Evolutionary conservation across 2,888 invertebrate species (phyloP), one percentile per base, ranked within the genome.

Genomic region (Chelonus formosanus): DNA sequence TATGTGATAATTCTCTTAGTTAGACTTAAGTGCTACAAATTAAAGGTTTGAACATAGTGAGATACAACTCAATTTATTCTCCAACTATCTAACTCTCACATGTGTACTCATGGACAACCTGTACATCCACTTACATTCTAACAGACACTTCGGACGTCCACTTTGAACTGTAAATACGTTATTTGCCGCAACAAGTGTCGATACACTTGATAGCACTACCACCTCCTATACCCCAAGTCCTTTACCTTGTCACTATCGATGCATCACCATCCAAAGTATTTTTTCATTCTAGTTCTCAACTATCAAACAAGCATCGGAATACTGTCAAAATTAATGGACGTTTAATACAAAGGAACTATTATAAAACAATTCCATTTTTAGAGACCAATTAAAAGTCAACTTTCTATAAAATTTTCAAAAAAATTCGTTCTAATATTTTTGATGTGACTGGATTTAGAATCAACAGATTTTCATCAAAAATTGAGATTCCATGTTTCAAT

Each of bases 131-230:
- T 54, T 45, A 20, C 54, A 62, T 53, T 53, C 62, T 55, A 47
- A 62, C 44, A 53, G 35, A 71, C 63, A 71, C 64, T 65, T 63
- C 67, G 66, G 58, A 64, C 63, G 69, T 71, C 69, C 74, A 73
- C 74, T 77, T 76, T 76, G 74, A 74, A 71, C 73, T 73, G 74
- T 74, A 76, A 77, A 75, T 74, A 73, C 72, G 75, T 77, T 76
- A 74, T 74, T 75, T 74, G 74, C 72, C 69, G 68, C 71, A 74
- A 70, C 71, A 73, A 73, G 67, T 74, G 69, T 59, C 71, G 72
- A 74, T 73, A 74, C 75, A 75, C 75, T 76, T 71, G 76, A 76
- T 74, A 74, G 71, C 72, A 67, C 72, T 72, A 70, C 68, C 66
- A 45, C 54, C 43, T 40, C 43, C 52, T 44, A 31, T 34, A 6